Conservation (phyloP, 2,888 invertebrate species). For the Erpobdella octoculata region DNA sequence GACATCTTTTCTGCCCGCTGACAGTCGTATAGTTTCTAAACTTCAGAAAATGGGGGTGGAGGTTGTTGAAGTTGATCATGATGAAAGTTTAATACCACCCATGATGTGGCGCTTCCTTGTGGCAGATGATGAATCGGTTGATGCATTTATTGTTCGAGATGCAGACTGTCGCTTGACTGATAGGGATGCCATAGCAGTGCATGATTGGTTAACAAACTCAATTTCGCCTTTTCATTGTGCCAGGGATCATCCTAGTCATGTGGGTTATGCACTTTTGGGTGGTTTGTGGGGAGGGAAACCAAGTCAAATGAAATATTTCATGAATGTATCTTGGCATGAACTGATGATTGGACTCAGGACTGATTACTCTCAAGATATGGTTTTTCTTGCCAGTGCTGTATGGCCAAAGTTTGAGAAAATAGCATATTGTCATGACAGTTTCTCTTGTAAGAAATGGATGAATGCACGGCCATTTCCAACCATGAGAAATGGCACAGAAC, state of each 20-base stretch:
- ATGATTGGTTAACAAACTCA: slow-evolving; percentile 30
- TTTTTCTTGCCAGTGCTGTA: slow-evolving; percentile 30
- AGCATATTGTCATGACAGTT: slow-evolving; percentile 35
- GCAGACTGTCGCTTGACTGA: slow-evolving; percentile 29
- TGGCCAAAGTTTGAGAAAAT: slow-evolving; percentile 31
- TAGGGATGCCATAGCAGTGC: slow-evolving; percentile 30
- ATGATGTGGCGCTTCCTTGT: slow-evolving; percentile 34
- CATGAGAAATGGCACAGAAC: slow-evolving; percentile 31
- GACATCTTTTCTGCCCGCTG: slow-evolving; percentile 24
- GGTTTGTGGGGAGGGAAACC: slow-evolving; percentile 35
- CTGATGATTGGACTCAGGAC: slow-evolving; percentile 32
- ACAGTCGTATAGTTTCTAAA: slow-evolving; percentile 29
- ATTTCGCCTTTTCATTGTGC: slow-evolving; percentile 31
- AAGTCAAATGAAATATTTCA: slow-evolving; percentile 19
- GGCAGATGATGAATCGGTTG: slow-evolving; percentile 30
- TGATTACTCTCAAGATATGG: slow-evolving; percentile 33
- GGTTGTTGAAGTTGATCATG: slow-evolving; percentile 29
- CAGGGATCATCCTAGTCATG: slow-evolving; percentile 35
- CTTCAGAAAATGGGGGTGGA: slow-evolving; percentile 31
- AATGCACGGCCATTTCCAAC: slow-evolving; percentile 31
- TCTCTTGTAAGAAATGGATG: slow-evolving; percentile 33
- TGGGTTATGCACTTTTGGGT: slow-evolving; percentile 24
- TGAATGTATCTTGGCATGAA: slow-evolving; percentile 26
- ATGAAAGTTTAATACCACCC: slow-evolving; percentile 21
- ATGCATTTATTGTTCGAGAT: slow-evolving; percentile 33